Base-by-base conservation (phyloP, 1,140 invertebrate genomes). In the Drosophila mauritiana region DNA sequence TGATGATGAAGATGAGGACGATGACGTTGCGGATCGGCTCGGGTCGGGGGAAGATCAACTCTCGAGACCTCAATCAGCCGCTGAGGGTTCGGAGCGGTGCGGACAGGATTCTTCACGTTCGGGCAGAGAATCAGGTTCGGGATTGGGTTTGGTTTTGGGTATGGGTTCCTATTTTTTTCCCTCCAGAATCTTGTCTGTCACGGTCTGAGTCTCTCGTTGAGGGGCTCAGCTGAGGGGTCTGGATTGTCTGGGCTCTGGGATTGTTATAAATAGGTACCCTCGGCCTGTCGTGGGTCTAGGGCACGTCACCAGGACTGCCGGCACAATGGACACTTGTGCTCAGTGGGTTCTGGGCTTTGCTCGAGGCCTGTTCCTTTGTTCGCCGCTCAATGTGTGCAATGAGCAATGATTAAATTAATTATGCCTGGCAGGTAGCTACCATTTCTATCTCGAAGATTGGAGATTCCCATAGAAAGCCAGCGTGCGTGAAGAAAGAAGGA, bases 331-430 rank as follows among this genome's bases (percentile, higher is more conserved):
- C 83, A 86, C 83, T 86, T 86, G 83, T 86, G 83, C 82, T 52
- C 59, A 13, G 64, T 64, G 64, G 63, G 57, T 42, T 34, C 61
- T 25, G 25, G 59, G 27, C 13, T 11, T 34, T 43, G 54, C 31
- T 4, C 34, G 31, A 42, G 51, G 46, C 46, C 52, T 22, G 45
- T 37, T n/a, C 31, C 43, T 61, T 76, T 79, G 74, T 76, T 61
- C 48, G 40, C 15, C 15, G 15, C 36, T 78, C 53, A 65, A 45
- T 72, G 81, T 79, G 83, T 73, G 75, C 83, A 79, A 76, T 88
- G 83, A 77, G 81, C 79, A 86, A 77, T 86, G 83, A 86, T 86
- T 88, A 86, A 86, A 86, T 86, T 86, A 86, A 86, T 86, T 88
- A 86, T 86, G 83, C 67, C 59, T 68, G 75, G 62, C 83, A 86